Evolutionary conservation across 2,113 vertebrate genomes (phyloP).

Genomic region (Bubo blakistoni): DNA sequence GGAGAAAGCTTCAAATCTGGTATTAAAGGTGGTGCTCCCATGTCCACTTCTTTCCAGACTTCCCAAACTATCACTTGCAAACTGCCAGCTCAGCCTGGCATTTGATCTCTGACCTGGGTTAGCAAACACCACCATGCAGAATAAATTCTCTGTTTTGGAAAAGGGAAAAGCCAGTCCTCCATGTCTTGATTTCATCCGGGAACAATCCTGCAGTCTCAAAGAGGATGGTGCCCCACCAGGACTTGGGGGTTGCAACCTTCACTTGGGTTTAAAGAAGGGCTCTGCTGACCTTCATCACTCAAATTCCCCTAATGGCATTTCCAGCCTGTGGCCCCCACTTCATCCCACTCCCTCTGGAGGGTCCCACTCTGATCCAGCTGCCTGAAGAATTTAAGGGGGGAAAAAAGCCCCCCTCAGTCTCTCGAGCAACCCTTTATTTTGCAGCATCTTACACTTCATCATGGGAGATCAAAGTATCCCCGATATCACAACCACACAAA

Average conservation of each 20-base stretch:
- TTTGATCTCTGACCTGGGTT: not conserved
- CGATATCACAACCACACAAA: not conserved
- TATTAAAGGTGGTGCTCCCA: not conserved
- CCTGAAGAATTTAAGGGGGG: not conserved
- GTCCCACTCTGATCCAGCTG: not conserved
- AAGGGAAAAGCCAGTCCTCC: not conserved
- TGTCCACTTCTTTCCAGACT: not conserved
- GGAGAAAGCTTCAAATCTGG: not conserved
- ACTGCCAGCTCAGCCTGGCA: not conserved
- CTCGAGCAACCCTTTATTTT: not conserved
- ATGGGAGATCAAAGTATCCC: not conserved
- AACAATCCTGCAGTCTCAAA: not conserved
- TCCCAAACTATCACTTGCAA: not conserved
- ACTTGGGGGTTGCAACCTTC: not conserved
- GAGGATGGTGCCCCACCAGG: not conserved
- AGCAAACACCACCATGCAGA: not conserved
- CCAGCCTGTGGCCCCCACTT: not conserved
- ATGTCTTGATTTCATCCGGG: not conserved
- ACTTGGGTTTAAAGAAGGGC: not conserved
- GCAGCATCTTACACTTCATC: not conserved
- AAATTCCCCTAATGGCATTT: not conserved
- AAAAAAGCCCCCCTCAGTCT: not conserved
- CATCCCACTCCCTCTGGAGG: fast-evolving
- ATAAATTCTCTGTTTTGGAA: not conserved
- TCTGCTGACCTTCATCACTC: fast-evolving